Percentiles rank a stretch among this genome's conserved stretches.
phyloP scores from a whole-genome alignment of 2,888 invertebrate genomes.

The Notodonta dromedarius region DNA sequence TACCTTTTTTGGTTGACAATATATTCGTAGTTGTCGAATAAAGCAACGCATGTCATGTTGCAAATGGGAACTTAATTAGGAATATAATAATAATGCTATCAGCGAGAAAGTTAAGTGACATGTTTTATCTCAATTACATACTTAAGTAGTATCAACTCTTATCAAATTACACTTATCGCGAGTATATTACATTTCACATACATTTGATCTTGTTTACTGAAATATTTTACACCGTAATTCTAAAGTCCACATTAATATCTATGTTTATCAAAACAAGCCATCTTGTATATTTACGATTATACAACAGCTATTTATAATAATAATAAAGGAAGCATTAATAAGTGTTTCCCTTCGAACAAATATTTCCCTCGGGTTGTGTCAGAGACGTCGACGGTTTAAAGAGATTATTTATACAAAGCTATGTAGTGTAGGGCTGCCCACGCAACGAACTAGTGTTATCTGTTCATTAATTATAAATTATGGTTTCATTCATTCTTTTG shows the following conservation, averaged over 20 bases:
- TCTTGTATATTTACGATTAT: conserved; percentile 1
- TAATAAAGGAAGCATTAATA: conserved; percentile 2
- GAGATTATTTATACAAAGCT: conserved; percentile 9
- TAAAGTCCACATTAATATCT: background rate
- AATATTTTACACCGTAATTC: background rate
- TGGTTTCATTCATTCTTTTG: background rate
- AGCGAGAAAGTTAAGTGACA: no score
- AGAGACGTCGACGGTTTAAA: no score
- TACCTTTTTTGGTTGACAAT: no score
- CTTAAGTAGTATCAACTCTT: no score
- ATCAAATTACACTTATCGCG: no score
- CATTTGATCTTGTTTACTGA: background rate
- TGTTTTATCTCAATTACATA: no score
- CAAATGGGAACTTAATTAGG: no score
- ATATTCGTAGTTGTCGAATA: no score
- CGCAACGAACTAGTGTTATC: conserved; percentile 9
- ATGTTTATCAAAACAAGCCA: background rate
- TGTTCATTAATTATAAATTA: conserved; percentile 34
- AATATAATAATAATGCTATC: no score
- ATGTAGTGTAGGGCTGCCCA: conserved; percentile 9
- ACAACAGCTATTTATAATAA: background rate
- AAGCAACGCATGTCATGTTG: no score
- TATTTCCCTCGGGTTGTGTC: conserved; percentile 4
- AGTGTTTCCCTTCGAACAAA: conserved; percentile 7
- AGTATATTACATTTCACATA: no score